phyloP scores from a whole-genome alignment of 2,797 vertebrate genomes.

The Sebastes reedi region DNA sequence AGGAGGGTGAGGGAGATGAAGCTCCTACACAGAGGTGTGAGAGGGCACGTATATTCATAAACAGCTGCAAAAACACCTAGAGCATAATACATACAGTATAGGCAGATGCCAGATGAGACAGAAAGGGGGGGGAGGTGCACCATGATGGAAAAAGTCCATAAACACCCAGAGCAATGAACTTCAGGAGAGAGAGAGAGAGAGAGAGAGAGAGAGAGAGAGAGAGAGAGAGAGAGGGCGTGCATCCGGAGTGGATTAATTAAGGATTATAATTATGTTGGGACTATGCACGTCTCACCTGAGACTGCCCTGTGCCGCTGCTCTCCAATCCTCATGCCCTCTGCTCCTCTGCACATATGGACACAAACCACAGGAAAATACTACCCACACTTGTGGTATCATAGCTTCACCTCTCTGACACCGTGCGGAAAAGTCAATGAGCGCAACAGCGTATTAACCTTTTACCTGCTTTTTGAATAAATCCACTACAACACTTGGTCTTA shows the following conservation, averaged over 20 bases:
- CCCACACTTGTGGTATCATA: slow-evolving; percentile 53
- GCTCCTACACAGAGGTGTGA: slow-evolving; percentile 64
- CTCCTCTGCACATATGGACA: slow-evolving; percentile 69
- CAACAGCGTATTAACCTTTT: slow-evolving; percentile 39
- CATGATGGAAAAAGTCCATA: slow-evolving; percentile 63
- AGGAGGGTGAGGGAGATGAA: not conserved
- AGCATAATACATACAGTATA: slow-evolving; percentile 58
- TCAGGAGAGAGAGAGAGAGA: slow-evolving; percentile 10
- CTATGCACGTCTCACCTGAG: slow-evolving; percentile 79
- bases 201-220: not conserved
- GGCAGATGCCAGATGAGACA: slow-evolving; percentile 66
- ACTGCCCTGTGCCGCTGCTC: slow-evolving; percentile 59
- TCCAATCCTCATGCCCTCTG: slow-evolving; percentile 67
- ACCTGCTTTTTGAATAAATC: slow-evolving; percentile 27
- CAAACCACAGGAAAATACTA: slow-evolving; percentile 68
- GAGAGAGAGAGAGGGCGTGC: slow-evolving; percentile 29
- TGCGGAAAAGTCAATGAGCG: slow-evolving; percentile 36
- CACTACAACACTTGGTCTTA: not conserved
- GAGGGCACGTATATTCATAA: slow-evolving; percentile 76
- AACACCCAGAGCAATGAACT: slow-evolving; percentile 64
- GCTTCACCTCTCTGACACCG: slow-evolving; percentile 51
- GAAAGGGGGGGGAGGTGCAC: slow-evolving; percentile 27
- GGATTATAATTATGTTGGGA: slow-evolving; percentile 84
- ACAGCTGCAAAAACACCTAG: slow-evolving; percentile 71
- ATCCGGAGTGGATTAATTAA: slow-evolving; percentile 84